phyloP scores from a whole-genome alignment of 1,140 invertebrate genomes.

The Drosophila lacertosa region DNA sequence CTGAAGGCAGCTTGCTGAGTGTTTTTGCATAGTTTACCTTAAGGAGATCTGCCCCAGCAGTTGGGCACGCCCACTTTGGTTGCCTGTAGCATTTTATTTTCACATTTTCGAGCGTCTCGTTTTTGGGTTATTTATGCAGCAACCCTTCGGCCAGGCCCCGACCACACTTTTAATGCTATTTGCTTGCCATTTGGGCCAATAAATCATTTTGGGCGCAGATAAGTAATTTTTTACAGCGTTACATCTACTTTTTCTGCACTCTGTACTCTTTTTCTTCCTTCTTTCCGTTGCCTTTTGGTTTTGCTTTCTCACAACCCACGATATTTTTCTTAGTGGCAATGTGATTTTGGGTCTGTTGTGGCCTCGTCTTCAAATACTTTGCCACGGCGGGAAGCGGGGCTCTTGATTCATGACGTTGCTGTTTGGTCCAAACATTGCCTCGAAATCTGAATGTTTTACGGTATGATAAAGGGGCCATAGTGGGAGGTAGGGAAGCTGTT shows the following conservation, averaged over 20 bases:
- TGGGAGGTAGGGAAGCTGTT: background rate
- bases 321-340: constrained; percentile 54
- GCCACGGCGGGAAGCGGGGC: constrained; percentile 29
- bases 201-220: constrained; percentile 78
- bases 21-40: constrained; percentile 62
- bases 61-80: constrained; percentile 49
- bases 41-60: constrained; percentile 13
- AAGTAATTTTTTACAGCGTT: constrained; percentile 73
- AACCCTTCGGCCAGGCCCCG: constrained; percentile 66
- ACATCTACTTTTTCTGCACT: constrained; percentile 43
- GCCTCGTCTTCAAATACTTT: constrained; percentile 29
- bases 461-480: background rate
- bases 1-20: constrained; percentile 18
- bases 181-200: constrained; percentile 80
- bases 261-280: constrained; percentile 6
- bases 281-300: constrained; percentile 39
- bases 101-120: constrained; percentile 31
- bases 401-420: constrained; percentile 75
- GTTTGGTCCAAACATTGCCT: constrained; percentile 64
- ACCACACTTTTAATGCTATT: constrained; percentile 78
- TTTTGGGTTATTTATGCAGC: constrained; percentile 70
- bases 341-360: constrained; percentile 50
- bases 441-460: constrained; percentile 50
- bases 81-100: constrained; percentile 51
- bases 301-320: constrained; percentile 42